Conservation (phyloP, 2,888 invertebrate genomes). For the Caenorhabditis panamensis region DNA sequence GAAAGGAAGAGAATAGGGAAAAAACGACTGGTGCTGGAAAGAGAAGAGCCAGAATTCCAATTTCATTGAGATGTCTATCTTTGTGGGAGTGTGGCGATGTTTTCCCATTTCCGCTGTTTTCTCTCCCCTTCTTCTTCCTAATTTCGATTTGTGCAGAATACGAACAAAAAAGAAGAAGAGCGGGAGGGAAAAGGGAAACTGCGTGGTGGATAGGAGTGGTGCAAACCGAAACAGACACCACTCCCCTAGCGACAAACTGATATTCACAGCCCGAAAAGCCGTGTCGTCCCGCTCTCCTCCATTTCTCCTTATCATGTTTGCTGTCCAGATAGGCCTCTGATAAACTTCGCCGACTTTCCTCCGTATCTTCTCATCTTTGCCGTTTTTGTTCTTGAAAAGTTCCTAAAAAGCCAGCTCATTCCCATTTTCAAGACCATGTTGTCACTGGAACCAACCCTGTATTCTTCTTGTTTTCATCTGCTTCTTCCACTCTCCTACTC, state of each 20-base stretch:
- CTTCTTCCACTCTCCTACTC: constrained; percentile 1
- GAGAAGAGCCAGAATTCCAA: constrained; percentile 43
- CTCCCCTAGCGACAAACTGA: constrained; percentile 25
- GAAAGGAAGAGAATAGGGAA: constrained; percentile 17
- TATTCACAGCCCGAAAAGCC: constrained; percentile 36
- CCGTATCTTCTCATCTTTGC: constrained; percentile 8
- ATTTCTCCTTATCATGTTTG: constrained; percentile 52
- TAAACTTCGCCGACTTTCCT: constrained; percentile 30
- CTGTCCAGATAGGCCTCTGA: constrained; percentile 42
- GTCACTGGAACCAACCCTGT: not conserved
- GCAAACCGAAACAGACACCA: constrained; percentile 8
- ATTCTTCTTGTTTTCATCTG: constrained; percentile 5
- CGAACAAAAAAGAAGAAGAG: not conserved
- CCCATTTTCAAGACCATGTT: not conserved
- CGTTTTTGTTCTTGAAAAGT: constrained; percentile 30
- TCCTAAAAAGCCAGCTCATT: not conserved
- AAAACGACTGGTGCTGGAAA: constrained; percentile 17
- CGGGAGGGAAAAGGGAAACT: constrained; percentile 7
- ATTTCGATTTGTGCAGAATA: constrained; percentile 33
- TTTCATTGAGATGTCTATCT: constrained; percentile 55
- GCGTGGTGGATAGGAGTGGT: not conserved
- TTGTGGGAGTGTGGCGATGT: constrained; percentile 39
- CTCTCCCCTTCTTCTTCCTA: constrained; percentile 24
- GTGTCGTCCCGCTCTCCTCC: constrained; percentile 7
- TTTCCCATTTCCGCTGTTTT: constrained; percentile 51